Conservation (phyloP, 2,888 invertebrate species). For the Caradrina kadenii region DNA sequence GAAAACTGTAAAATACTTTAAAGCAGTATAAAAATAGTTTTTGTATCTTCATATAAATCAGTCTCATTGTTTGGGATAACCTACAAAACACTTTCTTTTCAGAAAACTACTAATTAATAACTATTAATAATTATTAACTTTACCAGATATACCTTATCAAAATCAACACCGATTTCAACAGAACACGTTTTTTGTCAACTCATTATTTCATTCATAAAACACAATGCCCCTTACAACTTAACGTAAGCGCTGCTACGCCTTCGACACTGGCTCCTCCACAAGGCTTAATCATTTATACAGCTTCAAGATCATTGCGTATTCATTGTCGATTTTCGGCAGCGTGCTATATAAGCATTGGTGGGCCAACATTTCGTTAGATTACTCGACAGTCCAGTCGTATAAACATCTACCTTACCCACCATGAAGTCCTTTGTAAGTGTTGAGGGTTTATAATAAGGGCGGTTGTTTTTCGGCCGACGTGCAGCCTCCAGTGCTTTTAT, state of each 20-base stretch:
- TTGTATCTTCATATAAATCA: too few species aligned
- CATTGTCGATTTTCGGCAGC: constrained; percentile 81
- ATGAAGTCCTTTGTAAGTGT: constrained; percentile 87
- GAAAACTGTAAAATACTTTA: too few species aligned
- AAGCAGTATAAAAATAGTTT: too few species aligned
- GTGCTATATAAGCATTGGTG: constrained; percentile 78
- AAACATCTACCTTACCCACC: constrained; percentile 69
- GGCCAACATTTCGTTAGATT: constrained; percentile 78
- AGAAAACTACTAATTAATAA: background rate
- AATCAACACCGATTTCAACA: constrained; percentile 9
- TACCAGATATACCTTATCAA: background rate
- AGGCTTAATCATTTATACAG: constrained; percentile 58
- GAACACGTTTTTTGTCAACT: constrained; percentile 13
- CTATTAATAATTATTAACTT: background rate
- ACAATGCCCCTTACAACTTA: constrained; percentile 24
- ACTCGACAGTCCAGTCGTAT: constrained; percentile 71
- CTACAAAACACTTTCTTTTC: too few species aligned
- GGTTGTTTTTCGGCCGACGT: background rate
- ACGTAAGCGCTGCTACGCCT: constrained; percentile 23
- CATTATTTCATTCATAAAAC: constrained; percentile 45
- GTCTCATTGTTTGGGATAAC: too few species aligned
- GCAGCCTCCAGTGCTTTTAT: background rate
- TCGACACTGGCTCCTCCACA: constrained; percentile 46
- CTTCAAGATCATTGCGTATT: constrained; percentile 80
- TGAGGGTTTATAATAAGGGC: constrained; percentile 2